A percentile compares a stretch with the other conserved stretches of the same genome.
Conservation (phyloP, 2,113 vertebrate genomes). For the Globicephala melas region DNA sequence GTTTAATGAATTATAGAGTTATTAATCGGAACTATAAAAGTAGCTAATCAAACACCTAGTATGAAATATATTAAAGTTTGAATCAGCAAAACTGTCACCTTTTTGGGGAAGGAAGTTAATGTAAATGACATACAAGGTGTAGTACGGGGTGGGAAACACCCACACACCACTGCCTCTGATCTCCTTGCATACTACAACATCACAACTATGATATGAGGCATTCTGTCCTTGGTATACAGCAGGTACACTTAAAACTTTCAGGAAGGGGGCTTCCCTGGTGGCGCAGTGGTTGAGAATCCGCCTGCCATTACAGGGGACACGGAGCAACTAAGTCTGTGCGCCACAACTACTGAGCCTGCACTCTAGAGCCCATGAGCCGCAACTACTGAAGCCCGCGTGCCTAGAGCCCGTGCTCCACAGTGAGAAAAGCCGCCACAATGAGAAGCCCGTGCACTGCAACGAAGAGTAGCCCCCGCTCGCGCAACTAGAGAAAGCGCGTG, state of each 20-base stretch:
- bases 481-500: too few relatives aligned
- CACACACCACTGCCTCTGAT: not conserved
- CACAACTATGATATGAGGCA: not conserved
- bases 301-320: too few relatives aligned
- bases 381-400: too few relatives aligned
- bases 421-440: too few relatives aligned
- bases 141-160: not conserved
- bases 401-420: too few relatives aligned
- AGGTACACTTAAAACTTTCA: not conserved
- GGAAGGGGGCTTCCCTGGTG: too few relatives aligned
- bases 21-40: constrained; percentile 11
- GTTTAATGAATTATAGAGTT: constrained; percentile 39
- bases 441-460: too few relatives aligned
- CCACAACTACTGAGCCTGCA: too few relatives aligned
- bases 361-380: too few relatives aligned
- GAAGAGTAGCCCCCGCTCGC: too few relatives aligned
- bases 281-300: too few relatives aligned
- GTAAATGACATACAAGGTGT: not conserved
- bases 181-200: not conserved
- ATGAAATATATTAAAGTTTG: constrained; percentile 12
- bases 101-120: not conserved
- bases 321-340: too few relatives aligned
- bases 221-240: not conserved
- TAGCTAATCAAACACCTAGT: not conserved
- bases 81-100: not conserved